Conservation (phyloP, 2,888 invertebrate species). For the Ochropacha duplaris region DNA sequence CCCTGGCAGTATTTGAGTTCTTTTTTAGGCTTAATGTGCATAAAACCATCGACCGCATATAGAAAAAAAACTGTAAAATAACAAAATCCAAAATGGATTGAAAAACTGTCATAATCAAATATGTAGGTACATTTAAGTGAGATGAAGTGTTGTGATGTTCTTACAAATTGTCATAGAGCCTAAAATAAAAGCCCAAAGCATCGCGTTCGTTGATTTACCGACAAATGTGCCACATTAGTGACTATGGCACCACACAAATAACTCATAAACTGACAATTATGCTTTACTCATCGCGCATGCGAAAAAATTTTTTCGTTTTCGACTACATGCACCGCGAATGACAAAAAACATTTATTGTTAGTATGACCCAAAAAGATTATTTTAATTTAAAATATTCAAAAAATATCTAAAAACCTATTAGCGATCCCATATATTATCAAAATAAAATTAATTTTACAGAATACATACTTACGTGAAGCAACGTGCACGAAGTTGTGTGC, state of each 20-base stretch:
- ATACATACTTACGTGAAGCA: no score
- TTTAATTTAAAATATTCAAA: no score
- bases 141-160: background rate
- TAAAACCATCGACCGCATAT: no score
- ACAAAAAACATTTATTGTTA: constrained; percentile 8
- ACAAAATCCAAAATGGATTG: background rate
- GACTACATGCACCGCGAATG: constrained; percentile 46
- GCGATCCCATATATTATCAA: no score
- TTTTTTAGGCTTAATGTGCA: no score
- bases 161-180: background rate
- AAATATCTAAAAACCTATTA: no score
- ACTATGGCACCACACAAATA: constrained; percentile 56
- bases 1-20: no score
- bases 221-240: constrained; percentile 53
- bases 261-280: constrained; percentile 70
- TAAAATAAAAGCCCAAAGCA: background rate
- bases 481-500: no score
- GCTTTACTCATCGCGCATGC: constrained; percentile 48
- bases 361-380: constrained; percentile 6
- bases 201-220: constrained; percentile 41
- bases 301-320: constrained; percentile 72
- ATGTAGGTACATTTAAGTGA: background rate
- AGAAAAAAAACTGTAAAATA: no score
- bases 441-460: no score
- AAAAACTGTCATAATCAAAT: background rate